phyloP scores from a whole-genome alignment of 2,113 vertebrate species.

The Microcebus jonahi region DNA sequence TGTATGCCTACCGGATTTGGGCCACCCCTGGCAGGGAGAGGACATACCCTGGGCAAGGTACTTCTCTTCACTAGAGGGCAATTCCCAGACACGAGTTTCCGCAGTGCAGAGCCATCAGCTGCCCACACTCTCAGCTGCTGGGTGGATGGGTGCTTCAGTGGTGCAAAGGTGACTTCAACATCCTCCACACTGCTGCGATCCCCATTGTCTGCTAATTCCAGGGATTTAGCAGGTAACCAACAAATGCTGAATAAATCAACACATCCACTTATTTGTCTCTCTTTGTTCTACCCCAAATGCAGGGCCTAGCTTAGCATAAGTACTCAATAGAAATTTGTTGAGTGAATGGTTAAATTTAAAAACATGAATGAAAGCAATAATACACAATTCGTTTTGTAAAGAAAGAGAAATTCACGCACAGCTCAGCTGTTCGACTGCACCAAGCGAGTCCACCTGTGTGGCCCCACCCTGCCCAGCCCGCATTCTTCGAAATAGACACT shows the following conservation, averaged over 20 bases:
- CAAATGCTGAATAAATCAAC: not conserved
- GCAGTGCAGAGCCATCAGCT: not conserved
- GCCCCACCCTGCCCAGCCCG: not conserved
- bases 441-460: not conserved
- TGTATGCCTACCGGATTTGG: not conserved
- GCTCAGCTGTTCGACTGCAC: not conserved
- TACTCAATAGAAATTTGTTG: not conserved
- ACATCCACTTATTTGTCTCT: not conserved
- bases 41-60: not conserved
- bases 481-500: not conserved
- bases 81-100: not conserved
- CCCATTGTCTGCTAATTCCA: too few relatives aligned
- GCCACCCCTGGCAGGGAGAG: not conserved
- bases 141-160: not conserved
- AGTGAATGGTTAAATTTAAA: constrained; percentile 26
- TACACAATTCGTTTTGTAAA: not conserved
- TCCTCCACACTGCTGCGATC: too few relatives aligned
- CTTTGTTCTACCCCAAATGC: not conserved
- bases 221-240: not conserved
- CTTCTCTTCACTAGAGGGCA: not conserved
- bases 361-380: constrained; percentile 1
- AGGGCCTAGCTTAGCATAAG: not conserved
- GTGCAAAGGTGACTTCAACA: not conserved
- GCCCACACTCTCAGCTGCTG: not conserved
- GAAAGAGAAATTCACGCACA: not conserved